Base-by-base conservation (phyloP, 1,140 invertebrate species). In the Pachypeltis micranthus region DNA sequence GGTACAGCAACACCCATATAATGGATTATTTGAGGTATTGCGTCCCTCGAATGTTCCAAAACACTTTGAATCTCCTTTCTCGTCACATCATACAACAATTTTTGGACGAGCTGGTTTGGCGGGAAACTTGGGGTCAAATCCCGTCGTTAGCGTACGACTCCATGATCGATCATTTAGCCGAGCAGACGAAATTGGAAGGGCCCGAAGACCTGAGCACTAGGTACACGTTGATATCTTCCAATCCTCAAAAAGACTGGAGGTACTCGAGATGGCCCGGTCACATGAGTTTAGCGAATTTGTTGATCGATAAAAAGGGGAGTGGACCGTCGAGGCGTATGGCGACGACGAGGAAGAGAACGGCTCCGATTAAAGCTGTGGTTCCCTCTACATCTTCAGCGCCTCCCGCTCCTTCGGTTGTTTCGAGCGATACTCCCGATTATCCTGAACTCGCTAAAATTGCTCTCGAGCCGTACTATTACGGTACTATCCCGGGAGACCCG, bases 1-100 rank as follows among this genome's bases (percentile, higher is more conserved):
- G 83, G 29, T 79, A 78, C 21, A 65, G 63, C 55, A 90, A 90
- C 71, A 81, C 82, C 2, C 83, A 85, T 31, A 86, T 93, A 2
- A 93, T 93, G 90, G 87, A 91, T 60, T 93, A 92, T 72, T 72
- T 93, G 34, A 76, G 88, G 44, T 81, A 85, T 64, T 87, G 91
- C 63, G 88, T 93, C 2, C 90, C 90, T 0, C 80, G 88, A 71
- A 92, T 92, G 88, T 93, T 92, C 74, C 57, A 59, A 31, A 91
- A 90, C 72, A 91, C 90, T 0, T 72, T 93, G 7, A 90, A 88
- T 24, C 74, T 91, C 59, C 75, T 93, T 0, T 91, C 86, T 2
- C 77, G 88, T 55, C 85, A 87, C 72, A 87, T 91, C 72, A 91
- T 92, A 69, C 90, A 93, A 71, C 87, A 93, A 70, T 92, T 93